Conservation (phyloP, 1,140 invertebrate species). For the Sesamia nonagrioides region DNA sequence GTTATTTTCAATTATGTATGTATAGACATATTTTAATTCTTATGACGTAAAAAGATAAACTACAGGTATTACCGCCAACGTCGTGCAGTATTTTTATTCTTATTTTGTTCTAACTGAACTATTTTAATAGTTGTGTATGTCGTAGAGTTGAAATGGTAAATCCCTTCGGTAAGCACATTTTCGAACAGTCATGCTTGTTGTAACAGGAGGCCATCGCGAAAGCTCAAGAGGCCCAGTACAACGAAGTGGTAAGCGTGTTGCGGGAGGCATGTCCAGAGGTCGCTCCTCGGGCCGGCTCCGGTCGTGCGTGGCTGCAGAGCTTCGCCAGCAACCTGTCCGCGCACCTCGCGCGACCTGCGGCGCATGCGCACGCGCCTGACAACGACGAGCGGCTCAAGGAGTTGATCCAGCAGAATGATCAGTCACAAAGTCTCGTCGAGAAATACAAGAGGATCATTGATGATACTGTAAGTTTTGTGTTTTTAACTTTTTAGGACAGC, state of each 20-base stretch:
- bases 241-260: slow-evolving; percentile 88
- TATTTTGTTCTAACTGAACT: neutral
- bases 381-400: slow-evolving; percentile 69
- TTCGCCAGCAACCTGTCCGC: slow-evolving; percentile 85
- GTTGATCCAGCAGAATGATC: slow-evolving; percentile 87
- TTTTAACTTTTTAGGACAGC: too few relatives aligned
- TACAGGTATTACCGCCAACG: neutral
- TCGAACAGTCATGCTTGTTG: neutral
- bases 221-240: slow-evolving; percentile 87
- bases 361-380: slow-evolving; percentile 21
- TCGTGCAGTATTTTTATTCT: neutral
- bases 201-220: slow-evolving; percentile 85
- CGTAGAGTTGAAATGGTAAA: neutral
- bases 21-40: too few relatives aligned
- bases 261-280: slow-evolving; percentile 89
- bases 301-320: slow-evolving; percentile 87
- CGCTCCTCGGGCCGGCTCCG: slow-evolving; percentile 78
- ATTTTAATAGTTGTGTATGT: neutral
- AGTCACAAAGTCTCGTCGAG: slow-evolving; percentile 89
- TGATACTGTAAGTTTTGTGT: slow-evolving; percentile 89
- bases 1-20: neutral
- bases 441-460: slow-evolving; percentile 93
- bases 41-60: neutral
- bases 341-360: too few relatives aligned
- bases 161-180: neutral